These are phyloP conservation scores for Pollenia angustigena DNA, from an alignment of 2,888 invertebrate species.

Conservation along the genomic window DNA sequence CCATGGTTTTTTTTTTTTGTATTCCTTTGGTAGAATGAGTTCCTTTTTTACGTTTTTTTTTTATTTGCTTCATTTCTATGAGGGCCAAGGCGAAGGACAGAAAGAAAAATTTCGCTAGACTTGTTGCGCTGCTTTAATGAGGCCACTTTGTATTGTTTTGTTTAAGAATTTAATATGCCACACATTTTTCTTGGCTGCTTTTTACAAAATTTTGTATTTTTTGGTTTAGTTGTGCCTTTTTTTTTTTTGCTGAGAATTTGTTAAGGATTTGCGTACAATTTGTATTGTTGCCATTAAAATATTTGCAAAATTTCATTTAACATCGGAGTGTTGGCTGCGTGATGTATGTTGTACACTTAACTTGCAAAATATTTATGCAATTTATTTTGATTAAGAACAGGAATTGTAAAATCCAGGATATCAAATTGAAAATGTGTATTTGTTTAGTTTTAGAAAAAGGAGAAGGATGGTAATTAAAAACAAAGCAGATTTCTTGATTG, in stretches of 20 bases:
- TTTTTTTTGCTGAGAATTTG: conserved; percentile 28
- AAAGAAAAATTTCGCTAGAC: conserved; percentile 33
- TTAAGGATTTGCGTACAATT: conserved; percentile 61
- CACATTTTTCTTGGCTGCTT: conserved; percentile 46
- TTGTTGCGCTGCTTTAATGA: conserved; percentile 73
- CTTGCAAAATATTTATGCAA: conserved; percentile 66
- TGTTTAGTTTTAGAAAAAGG: neutral
- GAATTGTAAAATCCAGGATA: conserved; percentile 27
- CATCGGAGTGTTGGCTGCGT: neutral
- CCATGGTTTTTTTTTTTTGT: conserved; percentile 45
- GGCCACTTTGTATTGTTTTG: conserved; percentile 72
- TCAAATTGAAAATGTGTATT: conserved; percentile 42
- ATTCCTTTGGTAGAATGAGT: conserved; percentile 2
- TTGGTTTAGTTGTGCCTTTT: neutral
- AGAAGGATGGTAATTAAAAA: neutral
- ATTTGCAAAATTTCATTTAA: neutral
- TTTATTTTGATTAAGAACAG: conserved; percentile 66
- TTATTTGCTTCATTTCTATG: conserved; percentile 30
- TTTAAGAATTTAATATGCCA: conserved; percentile 62
- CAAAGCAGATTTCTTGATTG: neutral
- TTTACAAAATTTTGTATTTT: neutral
- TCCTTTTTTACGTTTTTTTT: neutral
- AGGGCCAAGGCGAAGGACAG: conserved; percentile 69
- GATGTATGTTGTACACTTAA: conserved; percentile 67
- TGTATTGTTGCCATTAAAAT: conserved; percentile 52